Conservation (phyloP, 2,888 invertebrate genomes). For the Aethes cnicana region DNA sequence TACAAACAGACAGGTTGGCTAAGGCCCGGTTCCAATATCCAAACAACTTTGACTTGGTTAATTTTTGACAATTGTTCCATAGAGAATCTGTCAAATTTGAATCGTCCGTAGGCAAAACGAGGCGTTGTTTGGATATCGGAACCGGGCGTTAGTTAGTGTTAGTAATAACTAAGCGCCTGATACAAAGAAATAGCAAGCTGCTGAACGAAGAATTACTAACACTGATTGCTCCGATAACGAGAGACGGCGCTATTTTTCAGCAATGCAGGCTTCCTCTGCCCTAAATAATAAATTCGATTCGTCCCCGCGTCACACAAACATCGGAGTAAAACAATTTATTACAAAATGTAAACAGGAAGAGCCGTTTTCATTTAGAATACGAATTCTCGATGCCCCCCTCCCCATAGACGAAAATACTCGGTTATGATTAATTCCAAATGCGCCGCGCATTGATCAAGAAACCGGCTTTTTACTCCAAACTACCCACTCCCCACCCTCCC, state of each 20-base stretch:
- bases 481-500: slow-evolving; percentile 66
- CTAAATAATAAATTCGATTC: slow-evolving; percentile 59
- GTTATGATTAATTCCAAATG: slow-evolving; percentile 83
- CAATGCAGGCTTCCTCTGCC: slow-evolving; percentile 36
- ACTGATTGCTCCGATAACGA: slow-evolving; percentile 7
- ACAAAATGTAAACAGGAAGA: slow-evolving; percentile 83
- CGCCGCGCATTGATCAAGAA: slow-evolving; percentile 82
- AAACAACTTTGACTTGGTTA: too few relatives aligned
- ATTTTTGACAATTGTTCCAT: too few relatives aligned
- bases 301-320: slow-evolving; percentile 60
- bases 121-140: too few relatives aligned
- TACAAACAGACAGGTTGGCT: too few relatives aligned
- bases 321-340: slow-evolving; percentile 80
- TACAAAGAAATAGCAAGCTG: not conserved
- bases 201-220: slow-evolving; percentile 1
- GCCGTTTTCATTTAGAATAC: slow-evolving; percentile 82
- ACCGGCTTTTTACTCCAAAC: slow-evolving; percentile 81
- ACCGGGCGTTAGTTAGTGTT: too few relatives aligned
- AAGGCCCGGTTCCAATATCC: too few relatives aligned
- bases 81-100: too few relatives aligned
- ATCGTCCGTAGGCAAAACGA: too few relatives aligned
- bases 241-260: slow-evolving; percentile 10
- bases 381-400: slow-evolving; percentile 66
- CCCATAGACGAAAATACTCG: slow-evolving; percentile 80
- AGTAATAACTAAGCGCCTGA: too few relatives aligned